Evolutionary conservation across 1,140 invertebrate genomes (phyloP), one percentile per base, ranked within the genome.

Genomic region (Maniola jurtina): DNA sequence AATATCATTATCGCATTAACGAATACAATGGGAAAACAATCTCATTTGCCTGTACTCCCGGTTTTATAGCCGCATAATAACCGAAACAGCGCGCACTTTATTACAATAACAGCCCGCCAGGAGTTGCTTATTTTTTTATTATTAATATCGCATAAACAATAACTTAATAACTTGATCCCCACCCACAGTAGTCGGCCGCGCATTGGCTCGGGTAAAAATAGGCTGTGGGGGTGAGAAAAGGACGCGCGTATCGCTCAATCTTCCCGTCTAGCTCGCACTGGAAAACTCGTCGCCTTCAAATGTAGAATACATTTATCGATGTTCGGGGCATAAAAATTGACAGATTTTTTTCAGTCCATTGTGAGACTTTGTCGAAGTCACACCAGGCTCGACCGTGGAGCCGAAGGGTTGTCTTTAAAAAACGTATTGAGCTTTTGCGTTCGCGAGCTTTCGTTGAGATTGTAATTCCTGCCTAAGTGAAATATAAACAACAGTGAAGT

Each of bases 241-340:
- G 83, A 90, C 75, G 63, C 57, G 70, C 56, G 52, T 87, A 88
- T 80, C 76, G 14, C 60, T 5, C 11, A 8, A n/a, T 77, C 58
- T 33, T 42, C 38, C 57, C 55, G 36, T 84, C 79, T 64, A 75
- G 7, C 59, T 88, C 77, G 14, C 75, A 58, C 79, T 63, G 81
- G 75, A 85, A 83, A 83, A 88, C 79, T 86, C 79, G 83, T 83
- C 84, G 80, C 79, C 75, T 86, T 81, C 85, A 80, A 89, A 90
- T 81, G 80, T 88, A 79, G 84, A 87, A 86, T 87, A 83, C 81
- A 83, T 83, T 85, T 88, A 89, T 90, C 83, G 88, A 90, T 89
- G 86, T 86, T 88, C 79, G 81, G 77, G 79, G 81, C 85, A 88
- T 90, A 89, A 89, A 90, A 90, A 90, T 90, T 89, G 88, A 90